Evolutionary conservation across 2,888 invertebrate genomes (phyloP).

Genomic region (Thumatha senex): DNA sequence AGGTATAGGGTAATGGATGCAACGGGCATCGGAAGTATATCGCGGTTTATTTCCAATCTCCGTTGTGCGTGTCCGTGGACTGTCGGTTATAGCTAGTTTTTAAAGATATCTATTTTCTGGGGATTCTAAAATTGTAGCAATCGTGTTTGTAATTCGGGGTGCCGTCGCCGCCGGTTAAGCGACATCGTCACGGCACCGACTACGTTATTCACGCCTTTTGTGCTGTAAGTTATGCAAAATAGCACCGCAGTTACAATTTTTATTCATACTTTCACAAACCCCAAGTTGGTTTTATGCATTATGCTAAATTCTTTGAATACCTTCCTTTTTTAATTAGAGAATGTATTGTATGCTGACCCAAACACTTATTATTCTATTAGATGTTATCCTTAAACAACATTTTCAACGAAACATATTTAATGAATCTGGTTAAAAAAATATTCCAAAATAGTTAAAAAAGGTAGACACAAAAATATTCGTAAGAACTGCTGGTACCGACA

Average conservation of each 20-base stretch:
- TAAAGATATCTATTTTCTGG: too few species aligned
- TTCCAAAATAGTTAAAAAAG: background rate
- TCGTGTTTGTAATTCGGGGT: slow-evolving; percentile 3
- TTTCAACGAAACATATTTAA: too few species aligned
- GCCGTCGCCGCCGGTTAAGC: slow-evolving; percentile 20
- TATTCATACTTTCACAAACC: slow-evolving; percentile 19
- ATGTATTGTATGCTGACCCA: too few species aligned
- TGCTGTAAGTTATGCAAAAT: slow-evolving; percentile 36
- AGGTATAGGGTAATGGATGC: too few species aligned
- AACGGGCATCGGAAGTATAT: too few species aligned
- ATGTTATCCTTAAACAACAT: too few species aligned
- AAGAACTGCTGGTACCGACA: background rate
- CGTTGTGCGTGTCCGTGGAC: too few species aligned
- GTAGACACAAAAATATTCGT: too few species aligned
- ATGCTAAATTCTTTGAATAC: slow-evolving; percentile 20
- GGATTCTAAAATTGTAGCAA: too few species aligned
- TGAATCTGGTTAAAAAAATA: background rate
- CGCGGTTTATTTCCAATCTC: too few species aligned
- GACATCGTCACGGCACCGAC: slow-evolving; percentile 19
- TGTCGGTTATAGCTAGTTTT: too few species aligned
- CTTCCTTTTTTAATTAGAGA: slow-evolving; percentile 7
- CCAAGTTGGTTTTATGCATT: slow-evolving; percentile 25
- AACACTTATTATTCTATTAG: too few species aligned
- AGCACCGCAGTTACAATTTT: slow-evolving; percentile 20
- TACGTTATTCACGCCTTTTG: slow-evolving; percentile 24